A percentile compares a stretch with the other conserved stretches of the same genome.
phyloP scores from a whole-genome alignment of 2,113 vertebrate genomes.

The Hoplias malabaricus region DNA sequence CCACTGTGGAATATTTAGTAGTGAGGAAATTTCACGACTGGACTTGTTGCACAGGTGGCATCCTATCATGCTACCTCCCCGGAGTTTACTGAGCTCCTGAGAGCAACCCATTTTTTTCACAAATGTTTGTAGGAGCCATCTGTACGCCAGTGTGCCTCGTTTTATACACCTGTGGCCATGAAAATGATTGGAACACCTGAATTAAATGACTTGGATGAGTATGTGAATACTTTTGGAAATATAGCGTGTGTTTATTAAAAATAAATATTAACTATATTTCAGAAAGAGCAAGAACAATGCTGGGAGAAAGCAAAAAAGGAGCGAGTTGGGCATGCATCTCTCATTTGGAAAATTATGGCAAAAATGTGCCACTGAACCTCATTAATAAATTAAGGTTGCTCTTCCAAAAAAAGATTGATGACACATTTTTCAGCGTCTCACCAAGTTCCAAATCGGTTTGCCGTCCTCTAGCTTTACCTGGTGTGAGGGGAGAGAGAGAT shows the following conservation, averaged over 20 bases:
- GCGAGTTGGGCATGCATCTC: conserved; percentile 7
- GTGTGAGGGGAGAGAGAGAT: background rate
- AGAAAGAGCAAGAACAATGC: background rate
- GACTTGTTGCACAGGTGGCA: too few relatives aligned
- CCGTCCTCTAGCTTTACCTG: conserved; percentile 43
- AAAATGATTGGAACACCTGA: background rate
- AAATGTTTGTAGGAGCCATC: too few relatives aligned
- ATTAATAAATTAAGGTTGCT: conserved; percentile 51
- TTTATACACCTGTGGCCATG: too few relatives aligned
- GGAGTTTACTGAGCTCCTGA: background rate
- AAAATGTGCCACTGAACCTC: conserved; percentile 38
- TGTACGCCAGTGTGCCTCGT: too few relatives aligned
- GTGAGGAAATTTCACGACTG: too few relatives aligned
- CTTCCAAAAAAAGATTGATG: conserved; percentile 46
- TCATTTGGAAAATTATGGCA: conserved; percentile 34
- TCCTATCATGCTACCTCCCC: too few relatives aligned
- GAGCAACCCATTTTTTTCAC: background rate
- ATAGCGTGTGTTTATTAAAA: too few relatives aligned
- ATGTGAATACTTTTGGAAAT: background rate
- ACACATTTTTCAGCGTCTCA: conserved; percentile 34
- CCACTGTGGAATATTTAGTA: too few relatives aligned
- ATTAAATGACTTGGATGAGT: background rate
- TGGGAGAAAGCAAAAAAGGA: background rate
- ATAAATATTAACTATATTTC: too few relatives aligned
- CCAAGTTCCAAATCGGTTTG: conserved; percentile 20